A percentile compares a stretch with the other conserved stretches of the same genome.
These are phyloP conservation scores for Cyprinella venusta DNA, from an alignment of 2,797 vertebrate genomes.

Conservation along the genomic window DNA sequence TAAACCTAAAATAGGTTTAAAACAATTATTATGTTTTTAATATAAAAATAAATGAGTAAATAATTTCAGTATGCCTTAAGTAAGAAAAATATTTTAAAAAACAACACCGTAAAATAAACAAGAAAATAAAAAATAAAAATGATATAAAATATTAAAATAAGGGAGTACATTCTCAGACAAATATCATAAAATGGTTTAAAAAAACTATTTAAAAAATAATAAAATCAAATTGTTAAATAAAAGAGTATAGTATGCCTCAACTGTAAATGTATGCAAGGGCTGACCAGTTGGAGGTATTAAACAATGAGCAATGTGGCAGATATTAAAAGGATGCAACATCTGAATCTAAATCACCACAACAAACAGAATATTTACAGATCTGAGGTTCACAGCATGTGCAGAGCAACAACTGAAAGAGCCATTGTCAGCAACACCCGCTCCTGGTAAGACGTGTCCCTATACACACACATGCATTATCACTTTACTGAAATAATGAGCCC, in stretches of 20 bases:
- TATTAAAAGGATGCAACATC: background rate
- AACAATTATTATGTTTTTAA: background rate
- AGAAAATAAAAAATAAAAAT: background rate
- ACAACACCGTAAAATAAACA: background rate
- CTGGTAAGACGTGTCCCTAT: slow-evolving; percentile 19
- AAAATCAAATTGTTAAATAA: background rate
- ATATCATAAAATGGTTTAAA: background rate
- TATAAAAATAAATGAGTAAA: background rate
- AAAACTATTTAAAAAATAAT: background rate
- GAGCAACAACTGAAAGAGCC: slow-evolving; percentile 43
- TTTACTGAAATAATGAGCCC: slow-evolving; percentile 39
- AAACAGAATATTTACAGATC: slow-evolving; percentile 22
- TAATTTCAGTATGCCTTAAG: background rate
- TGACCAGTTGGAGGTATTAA: background rate
- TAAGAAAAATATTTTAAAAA: background rate
- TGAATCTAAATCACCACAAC: slow-evolving; percentile 16
- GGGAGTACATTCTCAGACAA: background rate
- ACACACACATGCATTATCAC: slow-evolving; percentile 23
- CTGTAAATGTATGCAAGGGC: background rate
- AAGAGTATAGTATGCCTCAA: background rate
- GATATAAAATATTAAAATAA: background rate
- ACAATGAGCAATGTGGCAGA: background rate
- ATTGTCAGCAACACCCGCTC: slow-evolving; percentile 22
- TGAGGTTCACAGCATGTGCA: slow-evolving; percentile 1
- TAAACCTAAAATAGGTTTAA: too few species aligned